Evolutionary conservation across 2,797 vertebrate genomes (phyloP), one percentile per base, ranked within the genome.

Genomic region (Notamacropus eugenii): DNA sequence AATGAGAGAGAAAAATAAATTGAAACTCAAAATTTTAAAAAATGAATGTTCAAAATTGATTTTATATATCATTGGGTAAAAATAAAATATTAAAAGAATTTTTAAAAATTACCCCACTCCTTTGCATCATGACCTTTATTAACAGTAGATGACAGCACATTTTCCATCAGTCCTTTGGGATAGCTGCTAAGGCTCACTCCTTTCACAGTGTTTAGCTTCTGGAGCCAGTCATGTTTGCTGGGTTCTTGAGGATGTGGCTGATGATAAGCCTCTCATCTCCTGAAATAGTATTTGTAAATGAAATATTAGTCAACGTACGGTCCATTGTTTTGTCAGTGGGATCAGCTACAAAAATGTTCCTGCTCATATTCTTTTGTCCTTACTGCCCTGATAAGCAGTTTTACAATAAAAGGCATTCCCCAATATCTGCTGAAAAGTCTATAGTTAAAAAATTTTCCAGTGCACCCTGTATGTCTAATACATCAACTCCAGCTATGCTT

Each of bases 101-200:
- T 62, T 29, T 4, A 59, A 59, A 12, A 97, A 99, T 99, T 16
- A 99, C 99, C 99, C 99, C 19, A 99, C 96, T 99, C 99, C 99
- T 99, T 97, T 0, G 99, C 99, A 98, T 99, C 99, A 91, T 99
- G 99, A 46, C 99, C 99, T 98, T 99, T 99, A 97, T 99, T 99
- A n/a, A 99, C 99, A 56, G 99, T 99, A 57, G 99, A 97, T 55
- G 99, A 99, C 94, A 99, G 99, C 0, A 99, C 99, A 95, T 97
- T 99, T 54, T 99, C 99, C 99, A 99, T 99, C 87, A 99, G 98
- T 34, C 99, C 99, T 98, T 99, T 99, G 56, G 99, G 98, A 96
- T 99, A 99, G 97, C 99, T 99, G 98, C 99, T 99, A 46, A 99
- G 99, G 98, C 99, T 99, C 97, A 99, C 99, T 0, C 99, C 99